A percentile compares a stretch with the other conserved stretches of the same genome.
Conservation (phyloP, 2,888 invertebrate species). For the Callosobruchus maculatus region DNA sequence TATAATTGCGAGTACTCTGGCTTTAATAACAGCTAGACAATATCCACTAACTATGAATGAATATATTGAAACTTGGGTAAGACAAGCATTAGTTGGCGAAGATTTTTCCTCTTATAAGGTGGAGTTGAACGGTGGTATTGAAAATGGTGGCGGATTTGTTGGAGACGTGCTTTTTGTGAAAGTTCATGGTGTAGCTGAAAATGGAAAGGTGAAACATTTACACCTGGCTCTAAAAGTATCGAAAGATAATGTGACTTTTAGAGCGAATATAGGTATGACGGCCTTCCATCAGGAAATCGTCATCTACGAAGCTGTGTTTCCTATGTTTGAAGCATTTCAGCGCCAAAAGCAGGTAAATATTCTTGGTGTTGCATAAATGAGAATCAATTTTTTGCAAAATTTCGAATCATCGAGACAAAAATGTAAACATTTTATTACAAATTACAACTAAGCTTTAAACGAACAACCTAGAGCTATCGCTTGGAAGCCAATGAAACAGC, state of each 20-base stretch:
- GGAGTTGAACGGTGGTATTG: background rate
- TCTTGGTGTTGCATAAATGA: too few relatives aligned
- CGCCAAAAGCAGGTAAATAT: background rate
- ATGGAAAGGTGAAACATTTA: background rate
- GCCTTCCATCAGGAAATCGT: background rate
- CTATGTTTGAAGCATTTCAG: slow-evolving; percentile 1
- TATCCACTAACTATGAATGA: background rate
- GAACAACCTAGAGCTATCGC: too few relatives aligned
- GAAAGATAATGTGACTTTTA: background rate
- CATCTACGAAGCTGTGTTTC: background rate
- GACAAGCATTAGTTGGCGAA: background rate
- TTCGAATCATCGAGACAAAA: too few relatives aligned
- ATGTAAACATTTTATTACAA: too few relatives aligned
- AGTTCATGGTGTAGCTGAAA: background rate
- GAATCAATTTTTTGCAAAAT: too few relatives aligned
- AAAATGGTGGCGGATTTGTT: background rate
- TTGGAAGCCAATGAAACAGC: too few relatives aligned
- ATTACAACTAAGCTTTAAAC: too few relatives aligned
- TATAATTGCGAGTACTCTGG: too few relatives aligned
- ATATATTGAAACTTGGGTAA: background rate
- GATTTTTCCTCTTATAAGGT: background rate
- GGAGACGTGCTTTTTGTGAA: background rate
- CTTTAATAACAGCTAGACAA: background rate
- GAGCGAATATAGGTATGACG: background rate
- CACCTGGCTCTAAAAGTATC: background rate